These are phyloP conservation scores for Colostygia pectinataria DNA, from an alignment of 2,888 invertebrate genomes.

Conservation along the genomic window DNA sequence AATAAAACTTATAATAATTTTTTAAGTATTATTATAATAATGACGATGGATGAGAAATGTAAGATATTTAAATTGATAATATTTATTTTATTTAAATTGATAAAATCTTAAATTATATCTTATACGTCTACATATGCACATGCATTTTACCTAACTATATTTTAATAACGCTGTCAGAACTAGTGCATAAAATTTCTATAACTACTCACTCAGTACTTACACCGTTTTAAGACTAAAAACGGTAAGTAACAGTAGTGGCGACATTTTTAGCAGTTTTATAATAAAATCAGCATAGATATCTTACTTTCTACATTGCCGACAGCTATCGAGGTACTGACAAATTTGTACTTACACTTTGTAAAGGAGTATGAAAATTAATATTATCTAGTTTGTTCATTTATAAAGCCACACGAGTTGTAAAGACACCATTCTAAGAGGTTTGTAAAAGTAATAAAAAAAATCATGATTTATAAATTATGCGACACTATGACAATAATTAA, in stretches of 20 bases:
- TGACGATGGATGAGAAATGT: conserved; percentile 25
- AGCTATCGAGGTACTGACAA: conserved; percentile 16
- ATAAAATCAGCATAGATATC: conserved; percentile 15
- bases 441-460: conserved; percentile 16
- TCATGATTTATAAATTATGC: conserved; percentile 21
- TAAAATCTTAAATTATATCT: conserved; percentile 38
- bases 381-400: conserved; percentile 21
- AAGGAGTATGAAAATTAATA: conserved; percentile 12
- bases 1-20: conserved; percentile 10
- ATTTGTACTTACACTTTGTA: conserved; percentile 24
- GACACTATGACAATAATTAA: conserved; percentile 6
- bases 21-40: conserved; percentile 20
- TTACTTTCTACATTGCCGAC: conserved; percentile 13
- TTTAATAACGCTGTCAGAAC: conserved; percentile 6
- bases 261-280: not conserved
- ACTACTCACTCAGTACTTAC: conserved; percentile 8
- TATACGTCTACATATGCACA: conserved; percentile 33
- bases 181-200: conserved; percentile 8
- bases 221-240: conserved; percentile 5
- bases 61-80: conserved; percentile 30
- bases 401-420: conserved; percentile 21
- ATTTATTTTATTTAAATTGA: conserved; percentile 30
- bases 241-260: not conserved
- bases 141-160: conserved; percentile 20
- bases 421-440: conserved; percentile 12